Evolutionary conservation across 2,888 invertebrate genomes (phyloP), one percentile per base, ranked within the genome.

Genomic region (Ligdia adustata): DNA sequence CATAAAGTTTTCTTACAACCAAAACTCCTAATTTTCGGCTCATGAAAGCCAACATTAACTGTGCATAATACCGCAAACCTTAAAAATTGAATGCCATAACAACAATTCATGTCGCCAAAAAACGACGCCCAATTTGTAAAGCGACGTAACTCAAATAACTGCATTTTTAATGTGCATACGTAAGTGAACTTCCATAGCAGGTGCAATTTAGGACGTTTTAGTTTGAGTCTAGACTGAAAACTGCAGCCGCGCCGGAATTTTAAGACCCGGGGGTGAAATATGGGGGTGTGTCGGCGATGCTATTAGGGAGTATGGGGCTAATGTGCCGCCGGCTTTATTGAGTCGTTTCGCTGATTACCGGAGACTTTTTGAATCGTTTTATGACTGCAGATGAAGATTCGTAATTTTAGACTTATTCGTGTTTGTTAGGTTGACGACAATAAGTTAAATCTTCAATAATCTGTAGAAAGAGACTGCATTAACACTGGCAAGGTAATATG

Each of bases 221-320:
- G 56, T 34, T 54, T 26, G 45, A 37, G 53, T 45, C 49, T 47
- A 63, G 69, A 62, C 64, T 64, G 60, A 63, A 65, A 66, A 66
- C 57, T 69, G 69, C 71, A 65, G 39, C 52, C 51, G 57, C 55
- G 69, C 52, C 64, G 62, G 69, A 65, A 64, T 72, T 70, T 72
- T 64, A 66, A 65, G 66, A 56, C 62, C 60, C 42, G 44, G 51
- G 57, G 49, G 58, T 64, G 62, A 67, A 54, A 59, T 66, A 68
- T 64, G 56, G 55, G 29, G 57, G 57, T 57, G 55, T 48, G 56
- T 55, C 50, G 55, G 55, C 44, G n/a, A n/a, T n/a, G 53, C 39
- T 39, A 43, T 43, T 43, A 44, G 45, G 33, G 44, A 9, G 40
- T 35, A 40, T 24, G 44, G 45, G 35, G 33, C 31, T 58, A 56